Evolutionary conservation across 2,113 vertebrate genomes (phyloP).

Genomic region (Trogon melanurus): DNA sequence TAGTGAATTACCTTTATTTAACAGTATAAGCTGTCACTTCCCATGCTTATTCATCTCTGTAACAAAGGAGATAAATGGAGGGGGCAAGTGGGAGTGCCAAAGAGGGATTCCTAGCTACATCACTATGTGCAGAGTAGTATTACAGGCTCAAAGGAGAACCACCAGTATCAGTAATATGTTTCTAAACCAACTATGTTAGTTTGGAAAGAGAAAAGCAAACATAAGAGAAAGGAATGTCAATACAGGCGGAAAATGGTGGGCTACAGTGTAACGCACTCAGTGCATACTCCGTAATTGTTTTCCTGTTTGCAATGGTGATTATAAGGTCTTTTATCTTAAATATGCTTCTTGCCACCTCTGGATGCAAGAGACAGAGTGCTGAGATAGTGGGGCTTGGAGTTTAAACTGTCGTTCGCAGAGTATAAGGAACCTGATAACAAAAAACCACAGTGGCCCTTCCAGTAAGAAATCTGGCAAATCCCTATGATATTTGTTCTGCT

Average conservation of each 20-base stretch:
- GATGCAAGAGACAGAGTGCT: not conserved
- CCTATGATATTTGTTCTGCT: not conserved
- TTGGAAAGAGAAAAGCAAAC: constrained; percentile 41
- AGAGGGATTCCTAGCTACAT: constrained; percentile 38
- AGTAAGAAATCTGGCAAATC: not conserved
- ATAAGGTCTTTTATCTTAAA: constrained; percentile 45
- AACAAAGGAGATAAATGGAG: not conserved
- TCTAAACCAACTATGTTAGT: constrained; percentile 3
- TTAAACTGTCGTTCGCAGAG: not conserved
- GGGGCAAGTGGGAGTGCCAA: not conserved
- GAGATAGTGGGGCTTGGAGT: not conserved
- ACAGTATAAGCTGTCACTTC: not conserved
- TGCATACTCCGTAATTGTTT: constrained; percentile 21
- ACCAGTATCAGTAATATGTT: not conserved
- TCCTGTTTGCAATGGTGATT: constrained; percentile 34
- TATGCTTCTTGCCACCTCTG: constrained; percentile 19
- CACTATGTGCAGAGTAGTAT: constrained; percentile 25
- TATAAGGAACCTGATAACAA: not conserved
- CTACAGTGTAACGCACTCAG: not conserved
- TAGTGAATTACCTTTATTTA: constrained; percentile 15
- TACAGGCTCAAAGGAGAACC: constrained; percentile 27
- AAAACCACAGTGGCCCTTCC: not conserved
- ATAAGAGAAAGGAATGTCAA: constrained; percentile 47
- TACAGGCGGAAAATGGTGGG: not conserved
- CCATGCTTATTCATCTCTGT: not conserved